Evolutionary conservation across 2,888 invertebrate genomes (phyloP).

Genomic region (Cerastoderma edule): DNA sequence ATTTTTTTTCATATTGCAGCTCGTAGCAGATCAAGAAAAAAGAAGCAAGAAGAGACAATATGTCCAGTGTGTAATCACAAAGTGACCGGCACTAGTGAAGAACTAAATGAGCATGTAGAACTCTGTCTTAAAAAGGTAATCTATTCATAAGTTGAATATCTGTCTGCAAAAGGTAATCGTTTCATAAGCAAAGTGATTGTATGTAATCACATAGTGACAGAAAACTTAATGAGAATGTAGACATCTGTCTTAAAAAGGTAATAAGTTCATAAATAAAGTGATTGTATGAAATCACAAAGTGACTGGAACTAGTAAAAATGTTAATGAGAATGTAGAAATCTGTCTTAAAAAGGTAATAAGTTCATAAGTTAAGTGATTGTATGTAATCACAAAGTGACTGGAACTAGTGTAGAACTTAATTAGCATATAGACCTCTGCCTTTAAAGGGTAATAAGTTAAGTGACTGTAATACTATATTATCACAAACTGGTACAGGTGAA

Average conservation of each 20-base stretch:
- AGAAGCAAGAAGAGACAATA: conserved; percentile 87
- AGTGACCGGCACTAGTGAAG: conserved; percentile 87
- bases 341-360: conserved; percentile 85
- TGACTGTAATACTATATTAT: no score
- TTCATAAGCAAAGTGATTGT: not conserved
- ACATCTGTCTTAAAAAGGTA: no score
- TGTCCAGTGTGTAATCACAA: conserved; percentile 93
- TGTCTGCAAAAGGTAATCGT: no score
- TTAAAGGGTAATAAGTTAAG: no score
- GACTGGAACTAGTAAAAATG: conserved; percentile 87
- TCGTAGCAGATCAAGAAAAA: conserved; percentile 87
- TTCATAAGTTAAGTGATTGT: not conserved
- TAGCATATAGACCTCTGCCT: no score
- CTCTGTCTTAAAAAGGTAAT: conserved; percentile 86
- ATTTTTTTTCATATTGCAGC: conserved; percentile 57
- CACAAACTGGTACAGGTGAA: not conserved
- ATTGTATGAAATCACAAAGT: conserved; percentile 91
- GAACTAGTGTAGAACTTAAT: conserved; percentile 88
- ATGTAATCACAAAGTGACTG: not conserved
- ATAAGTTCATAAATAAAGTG: no score
- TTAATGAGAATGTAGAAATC: conserved; percentile 90
- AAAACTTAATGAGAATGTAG: no score
- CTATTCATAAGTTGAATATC: not conserved
- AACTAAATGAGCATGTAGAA: conserved; percentile 90
- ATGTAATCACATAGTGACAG: not conserved